Base-by-base conservation (phyloP, 2,888 invertebrate species). In the Drosophila pseudotalamancana region DNA sequence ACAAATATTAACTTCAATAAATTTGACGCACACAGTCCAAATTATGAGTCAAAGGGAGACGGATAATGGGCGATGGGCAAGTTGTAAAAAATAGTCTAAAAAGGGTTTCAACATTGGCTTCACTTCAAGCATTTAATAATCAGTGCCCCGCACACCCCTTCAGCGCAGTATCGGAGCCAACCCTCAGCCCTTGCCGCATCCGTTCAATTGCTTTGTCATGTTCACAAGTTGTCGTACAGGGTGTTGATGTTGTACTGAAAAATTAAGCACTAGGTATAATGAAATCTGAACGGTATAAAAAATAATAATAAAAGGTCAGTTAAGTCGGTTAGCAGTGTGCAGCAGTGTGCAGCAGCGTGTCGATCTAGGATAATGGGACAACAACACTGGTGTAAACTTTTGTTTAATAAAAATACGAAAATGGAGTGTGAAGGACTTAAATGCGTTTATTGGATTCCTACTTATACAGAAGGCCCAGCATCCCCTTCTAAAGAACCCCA, bases 1-100 rank as follows among this genome's bases (percentile, higher is more conserved):
- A 80, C 81, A 83, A 76, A 87, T 88, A 88, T 87, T 87, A 87
- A 87, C 87, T 88, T 83, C 88, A 85, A 85, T 85, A 87, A 88
- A 88, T 87, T 81, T 74, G 66, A 72, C 49, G 72, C 64, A 72
- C 77, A 82, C 72, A 70, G 77, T 54, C 53, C 77, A 74, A 85
- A 77, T 72, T 78, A 76, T 77, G 61, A 66, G 39, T 61, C 55
- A 69, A 55, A 51, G 48, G 40, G 32, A 40, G 14, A n/a, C 55
- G 46, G 32, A 21, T 16, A n/a, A 1, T 14, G 34, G 29, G 43
- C 43, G 43, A 19, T 18, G 48, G 48, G 48, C 40, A 51, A 63
- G 50, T 51, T 57, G 57, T n/a, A n/a, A n/a, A n/a, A n/a, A n/a
- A n/a, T n/a, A 39, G 39, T 27, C 53, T 35, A 6, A 45, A 60